phyloP scores from a whole-genome alignment of 2,113 vertebrate genomes.

The Siniperca chuatsi region DNA sequence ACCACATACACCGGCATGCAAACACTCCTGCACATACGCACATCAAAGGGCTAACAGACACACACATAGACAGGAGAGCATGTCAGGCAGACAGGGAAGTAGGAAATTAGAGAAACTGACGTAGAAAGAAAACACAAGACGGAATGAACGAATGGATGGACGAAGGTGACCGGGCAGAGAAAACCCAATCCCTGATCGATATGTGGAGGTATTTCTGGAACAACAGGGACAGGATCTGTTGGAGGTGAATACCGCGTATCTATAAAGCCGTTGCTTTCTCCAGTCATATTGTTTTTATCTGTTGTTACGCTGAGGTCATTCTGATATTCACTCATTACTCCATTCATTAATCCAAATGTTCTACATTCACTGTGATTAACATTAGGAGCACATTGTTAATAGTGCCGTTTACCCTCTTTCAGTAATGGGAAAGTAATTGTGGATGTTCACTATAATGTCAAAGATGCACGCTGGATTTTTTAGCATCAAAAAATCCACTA shows the following conservation, averaged over 20 bases:
- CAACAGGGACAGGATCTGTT: constrained; percentile 50
- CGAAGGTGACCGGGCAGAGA: constrained; percentile 57
- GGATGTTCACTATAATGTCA: not conserved
- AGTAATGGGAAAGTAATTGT: too few relatives aligned
- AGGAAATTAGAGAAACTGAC: not conserved
- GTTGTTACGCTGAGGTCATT: not conserved
- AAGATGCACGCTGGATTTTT: not conserved
- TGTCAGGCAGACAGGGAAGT: not conserved
- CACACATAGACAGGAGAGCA: not conserved
- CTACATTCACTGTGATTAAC: not conserved
- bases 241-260: constrained; percentile 40
- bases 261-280: constrained; percentile 2
- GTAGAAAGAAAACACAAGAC: constrained; percentile 4
- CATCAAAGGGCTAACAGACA: not conserved
- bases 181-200: constrained; percentile 77
- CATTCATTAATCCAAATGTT: not conserved
- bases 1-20: too few relatives aligned
- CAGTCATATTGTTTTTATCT: not conserved
- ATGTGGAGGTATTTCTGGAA: constrained; percentile 75
- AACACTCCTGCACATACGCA: too few relatives aligned
- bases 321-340: not conserved
- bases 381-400: not conserved
- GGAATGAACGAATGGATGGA: constrained; percentile 2
- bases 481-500: not conserved
- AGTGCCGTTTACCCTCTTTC: not conserved